A percentile compares a stretch with the other conserved stretches of the same genome.
Conservation (phyloP, 2,888 invertebrate genomes). For the Drosophila affinis region DNA sequence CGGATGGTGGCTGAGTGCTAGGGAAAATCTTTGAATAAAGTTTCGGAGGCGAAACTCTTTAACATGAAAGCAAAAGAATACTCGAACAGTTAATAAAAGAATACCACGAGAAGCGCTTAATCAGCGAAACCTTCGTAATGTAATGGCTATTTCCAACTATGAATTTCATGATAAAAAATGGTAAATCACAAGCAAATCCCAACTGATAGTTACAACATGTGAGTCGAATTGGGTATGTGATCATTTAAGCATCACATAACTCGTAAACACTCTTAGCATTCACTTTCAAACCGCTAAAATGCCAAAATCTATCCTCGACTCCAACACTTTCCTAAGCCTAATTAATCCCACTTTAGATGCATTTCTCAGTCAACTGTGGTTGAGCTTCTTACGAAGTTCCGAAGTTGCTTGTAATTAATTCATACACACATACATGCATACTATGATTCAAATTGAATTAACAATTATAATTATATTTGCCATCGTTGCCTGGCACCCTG, state of each 20-base stretch:
- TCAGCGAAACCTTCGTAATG: conserved; percentile 9
- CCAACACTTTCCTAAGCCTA: not conserved
- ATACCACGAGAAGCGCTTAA: conserved; percentile 22
- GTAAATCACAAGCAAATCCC: not conserved
- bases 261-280: not conserved
- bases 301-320: no score
- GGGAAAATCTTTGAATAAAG: conserved; percentile 32
- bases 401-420: conserved; percentile 12
- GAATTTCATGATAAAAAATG: not conserved
- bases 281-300: not conserved
- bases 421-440: not conserved
- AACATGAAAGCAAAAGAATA: conserved; percentile 29
- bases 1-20: not conserved
- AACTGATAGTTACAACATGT: no score
- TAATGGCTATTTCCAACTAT: not conserved
- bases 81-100: conserved; percentile 10
- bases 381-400: not conserved
- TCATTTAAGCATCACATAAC: not conserved
- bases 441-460: conserved; percentile 36
- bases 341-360: not conserved
- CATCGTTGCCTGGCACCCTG: conserved; percentile 28
- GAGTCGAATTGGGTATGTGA: not conserved
- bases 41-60: conserved; percentile 18
- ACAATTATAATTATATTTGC: conserved; percentile 38
- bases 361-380: not conserved